phyloP scores from a whole-genome alignment of 1,140 invertebrate species.

The Drosophila nebulosa region DNA sequence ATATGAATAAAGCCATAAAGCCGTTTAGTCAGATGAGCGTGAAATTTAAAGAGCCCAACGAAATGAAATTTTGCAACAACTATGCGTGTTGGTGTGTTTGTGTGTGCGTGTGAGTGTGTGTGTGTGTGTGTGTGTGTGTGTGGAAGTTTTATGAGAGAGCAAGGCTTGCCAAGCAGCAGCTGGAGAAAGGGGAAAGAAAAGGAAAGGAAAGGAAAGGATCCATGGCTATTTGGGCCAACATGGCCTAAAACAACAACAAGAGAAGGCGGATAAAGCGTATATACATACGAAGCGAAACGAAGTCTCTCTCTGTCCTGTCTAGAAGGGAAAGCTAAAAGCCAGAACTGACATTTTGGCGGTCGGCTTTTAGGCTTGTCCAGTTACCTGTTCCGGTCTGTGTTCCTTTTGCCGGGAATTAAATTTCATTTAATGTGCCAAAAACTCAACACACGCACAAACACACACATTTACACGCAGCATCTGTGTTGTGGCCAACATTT shows the following conservation, averaged over 20 bases:
- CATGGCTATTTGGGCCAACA: conserved; percentile 24
- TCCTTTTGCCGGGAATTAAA: conserved; percentile 69
- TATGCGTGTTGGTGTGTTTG: conserved; percentile 5
- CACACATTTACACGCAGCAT: conserved; percentile 35
- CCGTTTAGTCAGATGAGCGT: conserved; percentile 75
- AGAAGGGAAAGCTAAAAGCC: conserved; percentile 40
- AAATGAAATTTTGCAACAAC: conserved; percentile 44
- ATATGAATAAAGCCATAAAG: conserved; percentile 70
- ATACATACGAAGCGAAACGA: conserved; percentile 13
- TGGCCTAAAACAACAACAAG: conserved; percentile 74
- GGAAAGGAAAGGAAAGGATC: neutral
- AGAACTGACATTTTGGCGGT: conserved; percentile 22
- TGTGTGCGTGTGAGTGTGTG: conserved; percentile 16
- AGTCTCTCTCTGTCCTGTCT: too few species aligned
- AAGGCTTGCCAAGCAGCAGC: conserved; percentile 22
- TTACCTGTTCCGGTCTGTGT: conserved; percentile 41
- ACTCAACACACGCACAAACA: conserved; percentile 48
- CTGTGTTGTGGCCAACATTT: conserved; percentile 60
- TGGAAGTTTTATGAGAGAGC: conserved; percentile 58
- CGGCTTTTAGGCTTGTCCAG: conserved; percentile 62
- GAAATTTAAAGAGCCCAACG: conserved; percentile 41
- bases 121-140: conserved; percentile 23
- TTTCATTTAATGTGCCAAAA: conserved; percentile 76
- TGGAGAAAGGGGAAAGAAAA: neutral
- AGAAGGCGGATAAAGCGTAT: conserved; percentile 58